A percentile compares a stretch with the other conserved stretches of the same genome.
These are phyloP conservation scores for Anniella stebbinsi DNA, from an alignment of 2,797 vertebrate genomes.

Conservation along the genomic window DNA sequence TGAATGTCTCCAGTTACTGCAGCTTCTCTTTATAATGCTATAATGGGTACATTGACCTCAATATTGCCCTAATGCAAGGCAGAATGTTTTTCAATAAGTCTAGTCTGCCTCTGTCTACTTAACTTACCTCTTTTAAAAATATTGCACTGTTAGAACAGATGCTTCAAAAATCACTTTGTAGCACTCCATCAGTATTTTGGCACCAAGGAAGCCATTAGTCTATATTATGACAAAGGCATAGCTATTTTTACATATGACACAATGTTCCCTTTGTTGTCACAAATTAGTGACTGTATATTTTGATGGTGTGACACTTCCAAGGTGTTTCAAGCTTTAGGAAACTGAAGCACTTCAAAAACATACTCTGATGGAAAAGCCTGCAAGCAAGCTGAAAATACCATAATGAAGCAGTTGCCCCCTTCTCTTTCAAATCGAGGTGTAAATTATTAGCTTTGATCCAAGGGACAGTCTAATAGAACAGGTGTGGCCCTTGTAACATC, in stretches of 20 bases:
- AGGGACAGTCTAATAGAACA: background rate
- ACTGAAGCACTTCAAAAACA: constrained; percentile 28
- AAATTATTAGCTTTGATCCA: constrained; percentile 28
- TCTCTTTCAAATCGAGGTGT: constrained; percentile 15
- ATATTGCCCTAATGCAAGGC: background rate
- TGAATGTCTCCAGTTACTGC: constrained; percentile 1
- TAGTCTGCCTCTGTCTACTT: background rate
- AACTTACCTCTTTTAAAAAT: constrained; percentile 34
- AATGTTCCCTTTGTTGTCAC: constrained; percentile 24
- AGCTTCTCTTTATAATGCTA: constrained; percentile 13
- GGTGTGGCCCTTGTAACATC: background rate
- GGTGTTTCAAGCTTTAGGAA: constrained; percentile 33
- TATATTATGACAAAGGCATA: constrained; percentile 22
- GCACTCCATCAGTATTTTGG: constrained; percentile 1
- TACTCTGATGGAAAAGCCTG: constrained; percentile 2
- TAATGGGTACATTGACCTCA: constrained; percentile 1
- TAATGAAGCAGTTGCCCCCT: background rate
- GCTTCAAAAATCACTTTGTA: constrained; percentile 14
- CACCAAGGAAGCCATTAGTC: constrained; percentile 10
- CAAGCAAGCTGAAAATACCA: background rate
- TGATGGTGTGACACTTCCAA: constrained; percentile 30
- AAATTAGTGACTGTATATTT: background rate
- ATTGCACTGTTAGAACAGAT: background rate
- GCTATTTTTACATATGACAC: constrained; percentile 32
- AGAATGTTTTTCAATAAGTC: background rate